Percentiles rank a stretch among this genome's conserved stretches.
Evolutionary conservation across 2,797 vertebrate species (phyloP).

Genomic region (Pelodytes ibericus): DNA sequence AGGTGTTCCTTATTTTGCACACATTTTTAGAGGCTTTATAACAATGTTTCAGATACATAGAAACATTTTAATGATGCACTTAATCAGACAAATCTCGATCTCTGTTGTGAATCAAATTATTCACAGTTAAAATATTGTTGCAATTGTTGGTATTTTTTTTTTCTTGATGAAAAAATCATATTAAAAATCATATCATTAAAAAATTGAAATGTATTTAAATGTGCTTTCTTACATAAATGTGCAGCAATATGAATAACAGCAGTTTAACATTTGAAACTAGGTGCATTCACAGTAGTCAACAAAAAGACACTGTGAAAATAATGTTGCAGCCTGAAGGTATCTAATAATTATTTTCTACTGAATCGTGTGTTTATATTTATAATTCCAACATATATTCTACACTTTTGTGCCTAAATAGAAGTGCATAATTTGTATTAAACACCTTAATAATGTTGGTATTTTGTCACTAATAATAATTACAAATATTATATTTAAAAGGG

Average conservation of each 20-base stretch:
- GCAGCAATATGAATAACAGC: neutral
- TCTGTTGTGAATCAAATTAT: neutral
- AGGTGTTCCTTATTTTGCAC: neutral
- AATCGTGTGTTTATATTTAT: no score
- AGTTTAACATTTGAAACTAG: constrained; percentile 19
- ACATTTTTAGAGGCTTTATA: neutral
- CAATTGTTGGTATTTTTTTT: no score
- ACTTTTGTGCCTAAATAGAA: no score
- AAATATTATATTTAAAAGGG: no score
- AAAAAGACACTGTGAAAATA: no score
- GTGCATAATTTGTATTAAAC: no score
- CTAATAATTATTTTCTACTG: no score
- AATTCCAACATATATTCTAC: no score
- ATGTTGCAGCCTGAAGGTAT: no score
- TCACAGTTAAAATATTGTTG: neutral
- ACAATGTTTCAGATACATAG: neutral
- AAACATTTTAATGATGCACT: neutral
- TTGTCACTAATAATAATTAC: no score
- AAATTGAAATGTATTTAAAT: neutral
- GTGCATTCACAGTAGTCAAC: neutral
- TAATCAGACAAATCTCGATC: neutral
- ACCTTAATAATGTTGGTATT: no score
- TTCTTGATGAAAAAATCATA: neutral
- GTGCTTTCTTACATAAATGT: neutral
- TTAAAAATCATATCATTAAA: neutral